Evolutionary conservation across 2,797 vertebrate species (phyloP), one percentile per base, ranked within the genome.

Genomic region (Sebastes nivosus): DNA sequence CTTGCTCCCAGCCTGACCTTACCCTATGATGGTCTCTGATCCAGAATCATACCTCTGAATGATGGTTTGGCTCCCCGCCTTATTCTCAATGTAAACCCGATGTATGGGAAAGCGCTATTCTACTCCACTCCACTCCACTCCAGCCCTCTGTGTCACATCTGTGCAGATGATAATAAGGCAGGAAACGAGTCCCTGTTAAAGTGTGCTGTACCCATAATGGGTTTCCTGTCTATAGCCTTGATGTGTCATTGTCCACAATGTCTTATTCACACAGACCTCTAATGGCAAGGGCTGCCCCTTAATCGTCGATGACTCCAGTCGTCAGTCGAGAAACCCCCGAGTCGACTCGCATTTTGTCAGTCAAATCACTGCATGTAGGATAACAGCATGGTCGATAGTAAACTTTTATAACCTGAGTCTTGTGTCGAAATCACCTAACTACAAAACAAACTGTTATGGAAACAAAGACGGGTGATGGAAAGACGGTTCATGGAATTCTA

Each of bases 151-250:
- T 78, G 67, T 82, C 69, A 75, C 83, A 78, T 77, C 58, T 82
- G 72, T 67, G 67, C 20, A 80, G 30, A 76, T 68, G 52, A 84
- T 64, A 61, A 71, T 71, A 69, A 63, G 30, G 46, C 52, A 85
- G 77, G 77, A 87, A 87, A 67, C 13, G 18, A 63, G 32, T 70
- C 63, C 58, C 52, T 78, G 70, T 80, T 71, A 55, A 72, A 80
- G 54, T 55, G 72, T 24, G 50, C 70, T 77, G 54, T 32, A 25
- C 57, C 32, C 52, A 63, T 78, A 77, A 87, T 69, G 30, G 24
- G 20, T 46, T 82, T 84, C 76, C 85, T 57, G 71, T 77, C 57
- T 59, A 54, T 60, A 59, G 12, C 65, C 63, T 52, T 59, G 8
- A 77, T 64, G 70, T 71, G 74, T 75, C 81, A 71, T 34, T 54